Evolutionary conservation across 1,140 invertebrate genomes (phyloP).

Genomic region (Oedothorax gibbosus): DNA sequence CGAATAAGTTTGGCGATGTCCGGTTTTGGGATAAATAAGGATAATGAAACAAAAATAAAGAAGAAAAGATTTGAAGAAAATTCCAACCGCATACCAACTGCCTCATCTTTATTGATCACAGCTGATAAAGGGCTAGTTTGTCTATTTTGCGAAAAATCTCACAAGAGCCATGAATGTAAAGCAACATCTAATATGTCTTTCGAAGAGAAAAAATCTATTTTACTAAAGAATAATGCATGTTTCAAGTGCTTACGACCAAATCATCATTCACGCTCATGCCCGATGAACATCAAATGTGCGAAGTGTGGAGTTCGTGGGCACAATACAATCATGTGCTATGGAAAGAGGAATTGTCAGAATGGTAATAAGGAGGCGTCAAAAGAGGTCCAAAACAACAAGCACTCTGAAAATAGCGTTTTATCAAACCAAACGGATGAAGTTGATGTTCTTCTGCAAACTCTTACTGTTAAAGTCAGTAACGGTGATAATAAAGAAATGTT

Average conservation of each 20-base stretch:
- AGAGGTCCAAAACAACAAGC: too few species aligned
- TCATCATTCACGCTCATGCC: too few species aligned
- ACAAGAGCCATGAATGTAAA: not conserved
- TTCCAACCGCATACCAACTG: not conserved
- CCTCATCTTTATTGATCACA: not conserved
- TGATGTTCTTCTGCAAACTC: too few species aligned
- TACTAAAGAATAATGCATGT: not conserved
- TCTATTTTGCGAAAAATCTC: not conserved
- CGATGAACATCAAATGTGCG: too few species aligned
- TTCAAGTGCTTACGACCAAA: not conserved
- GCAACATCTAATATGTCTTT: not conserved
- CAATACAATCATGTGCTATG: too few species aligned
- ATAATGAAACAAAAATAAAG: not conserved
- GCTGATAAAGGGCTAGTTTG: not conserved
- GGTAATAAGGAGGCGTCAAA: too few species aligned
- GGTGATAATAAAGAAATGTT: too few species aligned
- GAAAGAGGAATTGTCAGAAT: too few species aligned
- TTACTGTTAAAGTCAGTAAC: too few species aligned
- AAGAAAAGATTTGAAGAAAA: not conserved
- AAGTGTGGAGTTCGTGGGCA: too few species aligned
- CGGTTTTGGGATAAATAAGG: not conserved
- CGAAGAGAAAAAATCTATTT: not conserved
- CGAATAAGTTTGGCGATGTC: not conserved
- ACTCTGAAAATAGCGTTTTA: too few species aligned
- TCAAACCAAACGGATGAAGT: too few species aligned